Percentiles rank a stretch among this genome's conserved stretches.
These are phyloP conservation scores for Sebastes trivittatus DNA, from an alignment of 2,797 vertebrate genomes.

Conservation along the genomic window DNA sequence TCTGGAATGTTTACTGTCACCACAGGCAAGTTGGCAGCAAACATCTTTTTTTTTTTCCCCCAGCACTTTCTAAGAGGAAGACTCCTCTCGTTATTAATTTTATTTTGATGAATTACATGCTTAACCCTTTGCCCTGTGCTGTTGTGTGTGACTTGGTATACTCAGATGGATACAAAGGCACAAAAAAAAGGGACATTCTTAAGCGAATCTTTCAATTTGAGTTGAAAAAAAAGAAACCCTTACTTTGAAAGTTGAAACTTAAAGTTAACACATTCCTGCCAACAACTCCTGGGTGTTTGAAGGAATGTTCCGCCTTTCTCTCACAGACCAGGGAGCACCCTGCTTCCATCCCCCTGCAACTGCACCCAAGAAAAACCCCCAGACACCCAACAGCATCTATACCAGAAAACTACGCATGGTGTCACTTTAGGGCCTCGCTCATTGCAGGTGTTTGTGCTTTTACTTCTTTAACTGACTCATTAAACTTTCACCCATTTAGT, in stretches of 20 bases:
- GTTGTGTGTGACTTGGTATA: slow-evolving; percentile 42
- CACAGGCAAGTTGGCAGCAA: slow-evolving; percentile 88
- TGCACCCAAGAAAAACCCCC: slow-evolving; percentile 22
- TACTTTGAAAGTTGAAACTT: slow-evolving; percentile 75
- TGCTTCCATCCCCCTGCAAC: slow-evolving; percentile 42
- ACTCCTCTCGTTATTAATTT: slow-evolving; percentile 82
- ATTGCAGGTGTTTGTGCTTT: slow-evolving; percentile 50
- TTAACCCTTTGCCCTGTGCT: slow-evolving; percentile 76
- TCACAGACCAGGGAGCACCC: slow-evolving; percentile 33
- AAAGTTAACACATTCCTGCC: slow-evolving; percentile 77
- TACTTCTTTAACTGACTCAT: slow-evolving; percentile 59
- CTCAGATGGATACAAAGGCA: slow-evolving; percentile 42
- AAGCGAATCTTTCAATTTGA: slow-evolving; percentile 60
- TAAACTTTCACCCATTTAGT: slow-evolving; percentile 55
- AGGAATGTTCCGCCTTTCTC: slow-evolving; percentile 71
- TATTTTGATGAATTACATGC: slow-evolving; percentile 82
- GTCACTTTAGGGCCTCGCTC: slow-evolving; percentile 25
- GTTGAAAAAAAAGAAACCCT: slow-evolving; percentile 30
- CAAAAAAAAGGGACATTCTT: slow-evolving; percentile 44
- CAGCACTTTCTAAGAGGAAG: slow-evolving; percentile 76
- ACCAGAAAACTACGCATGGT: not conserved
- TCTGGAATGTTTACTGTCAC: slow-evolving; percentile 94
- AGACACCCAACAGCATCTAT: slow-evolving; percentile 22
- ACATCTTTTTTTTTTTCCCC: slow-evolving; percentile 76
- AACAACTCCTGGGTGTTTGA: slow-evolving; percentile 79